These are phyloP conservation scores for Ramphastos sulfuratus DNA, from an alignment of 2,113 vertebrate genomes.

Conservation along the genomic window DNA sequence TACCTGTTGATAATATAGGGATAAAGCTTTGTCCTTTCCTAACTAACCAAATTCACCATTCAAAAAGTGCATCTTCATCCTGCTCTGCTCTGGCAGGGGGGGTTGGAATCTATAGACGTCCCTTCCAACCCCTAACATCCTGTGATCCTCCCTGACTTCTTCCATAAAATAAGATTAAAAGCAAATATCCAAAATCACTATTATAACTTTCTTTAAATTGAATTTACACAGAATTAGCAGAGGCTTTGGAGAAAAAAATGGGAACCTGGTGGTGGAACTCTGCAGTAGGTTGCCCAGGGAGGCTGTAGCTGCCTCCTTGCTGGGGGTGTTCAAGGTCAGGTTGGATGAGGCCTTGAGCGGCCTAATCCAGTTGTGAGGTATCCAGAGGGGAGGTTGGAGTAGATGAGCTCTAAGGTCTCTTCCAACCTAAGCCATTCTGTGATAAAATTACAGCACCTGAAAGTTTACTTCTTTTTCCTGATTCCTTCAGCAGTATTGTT, in stretches of 20 bases:
- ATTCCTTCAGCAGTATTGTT: not conserved
- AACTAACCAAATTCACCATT: not conserved
- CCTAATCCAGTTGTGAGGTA: too few relatives aligned
- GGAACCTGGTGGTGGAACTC: not conserved
- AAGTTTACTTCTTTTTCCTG: not conserved
- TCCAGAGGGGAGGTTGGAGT: too few relatives aligned
- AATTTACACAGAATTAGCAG: not conserved
- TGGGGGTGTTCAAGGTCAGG: too few relatives aligned
- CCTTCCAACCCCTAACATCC: too few relatives aligned
- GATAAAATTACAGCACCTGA: not conserved
- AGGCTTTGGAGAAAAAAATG: not conserved
- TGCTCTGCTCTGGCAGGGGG: too few relatives aligned
- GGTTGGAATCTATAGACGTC: too few relatives aligned
- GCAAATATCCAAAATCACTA: not conserved
- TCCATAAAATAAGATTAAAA: not conserved
- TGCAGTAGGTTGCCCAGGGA: too few relatives aligned
- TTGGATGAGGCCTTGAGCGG: too few relatives aligned
- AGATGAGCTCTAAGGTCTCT: too few relatives aligned
- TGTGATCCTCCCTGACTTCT: not conserved
- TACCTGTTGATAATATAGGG: not conserved
- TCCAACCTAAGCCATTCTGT: too few relatives aligned
- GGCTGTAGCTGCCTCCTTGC: too few relatives aligned
- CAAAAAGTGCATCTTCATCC: not conserved
- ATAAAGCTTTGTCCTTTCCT: not conserved
- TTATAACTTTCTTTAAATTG: not conserved